Evolutionary conservation across 1,140 invertebrate species (phyloP).

Genomic region (Macrobrachium rosenbergii): DNA sequence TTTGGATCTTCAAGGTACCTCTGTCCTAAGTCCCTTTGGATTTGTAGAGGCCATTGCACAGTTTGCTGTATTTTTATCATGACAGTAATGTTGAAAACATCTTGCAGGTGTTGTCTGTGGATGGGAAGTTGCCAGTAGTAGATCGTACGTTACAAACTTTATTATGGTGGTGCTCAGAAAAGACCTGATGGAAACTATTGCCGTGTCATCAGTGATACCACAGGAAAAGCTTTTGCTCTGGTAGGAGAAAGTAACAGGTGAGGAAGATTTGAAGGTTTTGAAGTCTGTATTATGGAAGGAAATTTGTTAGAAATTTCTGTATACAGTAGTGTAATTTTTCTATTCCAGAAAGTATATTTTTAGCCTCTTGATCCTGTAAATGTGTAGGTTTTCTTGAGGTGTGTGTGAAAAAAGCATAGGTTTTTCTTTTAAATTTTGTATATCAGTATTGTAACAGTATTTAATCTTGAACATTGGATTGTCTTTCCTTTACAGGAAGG

Average conservation of each 20-base stretch:
- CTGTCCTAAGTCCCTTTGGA: too few species aligned
- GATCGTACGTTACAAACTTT: constrained; percentile 74
- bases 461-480: too few species aligned
- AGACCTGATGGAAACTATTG: constrained; percentile 72
- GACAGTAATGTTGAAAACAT: not conserved
- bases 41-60: too few species aligned
- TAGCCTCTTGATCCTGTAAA: not conserved
- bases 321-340: not conserved
- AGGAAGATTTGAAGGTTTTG: not conserved
- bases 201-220: constrained; percentile 67
- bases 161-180: constrained; percentile 74
- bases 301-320: too few species aligned
- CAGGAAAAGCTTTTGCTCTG: constrained; percentile 70
- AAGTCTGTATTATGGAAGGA: not conserved
- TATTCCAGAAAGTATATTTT: not conserved
- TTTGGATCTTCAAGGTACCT: too few species aligned
- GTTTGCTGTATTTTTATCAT: not conserved
- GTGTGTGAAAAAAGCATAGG: not conserved
- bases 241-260: constrained; percentile 71
- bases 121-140: constrained; percentile 67
- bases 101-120: constrained; percentile 37
- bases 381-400: not conserved
- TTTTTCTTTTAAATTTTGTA: not conserved
- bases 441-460: too few species aligned
- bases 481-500: constrained; percentile 68